These are phyloP conservation scores for Natator depressus DNA, from an alignment of 2,113 vertebrate species.

Conservation along the genomic window DNA sequence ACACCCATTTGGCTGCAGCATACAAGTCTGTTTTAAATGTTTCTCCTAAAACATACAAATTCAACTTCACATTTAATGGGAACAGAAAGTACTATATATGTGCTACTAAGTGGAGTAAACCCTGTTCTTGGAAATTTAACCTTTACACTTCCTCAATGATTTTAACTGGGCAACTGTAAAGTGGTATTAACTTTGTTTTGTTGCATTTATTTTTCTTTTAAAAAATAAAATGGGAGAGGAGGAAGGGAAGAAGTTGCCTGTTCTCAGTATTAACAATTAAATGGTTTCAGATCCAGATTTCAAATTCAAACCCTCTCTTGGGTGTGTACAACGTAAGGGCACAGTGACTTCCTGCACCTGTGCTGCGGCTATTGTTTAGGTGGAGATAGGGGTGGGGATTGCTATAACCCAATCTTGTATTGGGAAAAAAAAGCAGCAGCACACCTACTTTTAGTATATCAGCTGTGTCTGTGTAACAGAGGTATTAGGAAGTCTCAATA, in stretches of 20 bases:
- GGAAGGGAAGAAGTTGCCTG: background rate
- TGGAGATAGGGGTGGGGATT: background rate
- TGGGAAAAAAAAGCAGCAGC: background rate
- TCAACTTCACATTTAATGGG: slow-evolving; percentile 32
- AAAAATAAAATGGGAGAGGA: background rate
- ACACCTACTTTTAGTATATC: background rate
- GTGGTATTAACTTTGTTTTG: background rate
- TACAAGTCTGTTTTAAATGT: background rate
- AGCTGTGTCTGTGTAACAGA: background rate
- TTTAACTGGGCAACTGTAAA: background rate
- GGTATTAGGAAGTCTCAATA: background rate
- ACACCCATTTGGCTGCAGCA: background rate
- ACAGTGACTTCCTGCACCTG: background rate
- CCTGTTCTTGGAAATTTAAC: background rate
- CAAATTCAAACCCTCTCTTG: background rate
- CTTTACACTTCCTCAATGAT: background rate
- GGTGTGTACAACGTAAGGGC: background rate
- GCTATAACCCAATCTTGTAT: background rate
- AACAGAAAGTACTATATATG: slow-evolving; percentile 45
- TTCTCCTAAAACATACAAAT: slow-evolving; percentile 6
- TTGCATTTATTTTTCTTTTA: background rate
- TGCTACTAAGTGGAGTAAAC: background rate
- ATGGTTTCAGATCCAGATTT: background rate
- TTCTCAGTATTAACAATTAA: background rate
- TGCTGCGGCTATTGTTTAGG: background rate